Percentiles rank a stretch among this genome's conserved stretches.
These are phyloP conservation scores for Mastacembelus armatus DNA, from an alignment of 2,797 vertebrate genomes.

Conservation along the genomic window DNA sequence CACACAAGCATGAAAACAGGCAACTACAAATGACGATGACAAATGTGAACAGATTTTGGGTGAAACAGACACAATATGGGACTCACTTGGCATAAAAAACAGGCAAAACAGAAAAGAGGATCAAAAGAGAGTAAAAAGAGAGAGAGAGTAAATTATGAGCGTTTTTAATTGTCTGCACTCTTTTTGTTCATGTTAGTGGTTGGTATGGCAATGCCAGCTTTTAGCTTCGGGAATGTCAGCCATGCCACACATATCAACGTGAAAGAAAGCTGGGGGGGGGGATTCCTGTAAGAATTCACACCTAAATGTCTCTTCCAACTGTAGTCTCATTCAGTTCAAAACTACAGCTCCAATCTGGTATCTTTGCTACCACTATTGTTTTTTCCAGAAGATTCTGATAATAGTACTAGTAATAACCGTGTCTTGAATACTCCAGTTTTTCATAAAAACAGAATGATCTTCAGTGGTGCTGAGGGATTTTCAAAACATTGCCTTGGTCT, in stretches of 20 bases:
- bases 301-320: background rate
- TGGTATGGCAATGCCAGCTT: slow-evolving; percentile 62
- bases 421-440: too few relatives aligned
- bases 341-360: background rate
- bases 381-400: too few relatives aligned
- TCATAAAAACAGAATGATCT: too few relatives aligned
- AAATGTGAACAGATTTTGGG: background rate
- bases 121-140: background rate
- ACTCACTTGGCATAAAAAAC: background rate
- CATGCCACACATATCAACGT: slow-evolving; percentile 32
- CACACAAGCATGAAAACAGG: background rate
- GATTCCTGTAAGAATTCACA: slow-evolving; percentile 11
- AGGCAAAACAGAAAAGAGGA: background rate
- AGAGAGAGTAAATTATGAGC: slow-evolving; percentile 38
- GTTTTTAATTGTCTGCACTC: slow-evolving; percentile 36
- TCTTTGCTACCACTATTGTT: too few relatives aligned
- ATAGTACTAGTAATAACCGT: too few relatives aligned
- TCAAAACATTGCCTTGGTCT: too few relatives aligned
- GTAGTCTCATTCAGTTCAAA: background rate
- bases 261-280: slow-evolving; percentile 19
- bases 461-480: too few relatives aligned
- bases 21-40: background rate
- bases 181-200: slow-evolving; percentile 56
- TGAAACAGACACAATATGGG: background rate
- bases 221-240: slow-evolving; percentile 58